These are phyloP conservation scores for Dreissena polymorpha DNA, from an alignment of 1,140 invertebrate species.

Conservation along the genomic window DNA sequence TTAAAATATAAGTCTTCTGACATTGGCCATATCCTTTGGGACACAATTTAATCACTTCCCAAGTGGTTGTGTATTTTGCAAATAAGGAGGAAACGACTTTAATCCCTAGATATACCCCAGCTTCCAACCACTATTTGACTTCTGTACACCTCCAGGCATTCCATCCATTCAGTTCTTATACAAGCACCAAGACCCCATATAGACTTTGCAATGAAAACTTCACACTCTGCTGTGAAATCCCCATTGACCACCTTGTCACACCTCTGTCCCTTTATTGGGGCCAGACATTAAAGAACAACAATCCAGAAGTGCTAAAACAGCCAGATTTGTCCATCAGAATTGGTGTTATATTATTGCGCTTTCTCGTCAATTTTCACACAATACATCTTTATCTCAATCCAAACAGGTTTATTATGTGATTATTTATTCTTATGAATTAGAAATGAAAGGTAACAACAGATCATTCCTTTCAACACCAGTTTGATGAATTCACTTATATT, in stretches of 20 bases:
- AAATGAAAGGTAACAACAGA: slow-evolving; percentile 29
- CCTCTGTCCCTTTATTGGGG: slow-evolving; percentile 7
- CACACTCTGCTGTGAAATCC: slow-evolving; percentile 27
- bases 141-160: too few relatives aligned
- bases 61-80: too few relatives aligned
- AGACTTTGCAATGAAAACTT: slow-evolving; percentile 17
- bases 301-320: slow-evolving; percentile 15
- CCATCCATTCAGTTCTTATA: background rate
- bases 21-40: too few relatives aligned
- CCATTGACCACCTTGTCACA: slow-evolving; percentile 11
- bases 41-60: too few relatives aligned
- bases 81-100: background rate
- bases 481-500: slow-evolving; percentile 12
- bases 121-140: background rate
- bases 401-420: slow-evolving; percentile 38
- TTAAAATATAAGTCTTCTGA: too few relatives aligned
- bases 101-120: slow-evolving; percentile 21
- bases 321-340: slow-evolving; percentile 30
- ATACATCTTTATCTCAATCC: slow-evolving; percentile 14
- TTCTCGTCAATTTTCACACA: slow-evolving; percentile 36
- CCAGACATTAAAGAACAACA: slow-evolving; percentile 12
- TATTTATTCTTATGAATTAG: slow-evolving; percentile 49
- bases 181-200: background rate
- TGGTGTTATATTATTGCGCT: slow-evolving; percentile 44
- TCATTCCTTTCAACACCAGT: slow-evolving; percentile 38